These are phyloP conservation scores for Platysteira castanea DNA, from an alignment of 2,113 vertebrate species.

Conservation along the genomic window DNA sequence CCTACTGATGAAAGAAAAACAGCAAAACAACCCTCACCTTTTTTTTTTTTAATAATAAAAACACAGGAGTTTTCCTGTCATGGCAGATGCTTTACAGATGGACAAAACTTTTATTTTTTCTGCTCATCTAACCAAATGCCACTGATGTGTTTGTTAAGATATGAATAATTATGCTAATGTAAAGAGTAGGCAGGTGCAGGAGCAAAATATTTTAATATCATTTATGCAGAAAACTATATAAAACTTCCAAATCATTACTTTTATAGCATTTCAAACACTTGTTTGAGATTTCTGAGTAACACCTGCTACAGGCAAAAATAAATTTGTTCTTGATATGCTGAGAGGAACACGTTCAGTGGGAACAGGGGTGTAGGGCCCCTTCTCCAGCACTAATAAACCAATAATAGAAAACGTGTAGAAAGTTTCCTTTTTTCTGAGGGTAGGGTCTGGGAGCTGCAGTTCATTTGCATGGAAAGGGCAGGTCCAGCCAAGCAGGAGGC, in stretches of 20 bases:
- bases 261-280: conserved; percentile 54
- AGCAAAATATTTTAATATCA: conserved; percentile 69
- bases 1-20: background rate
- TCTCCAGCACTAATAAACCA: background rate
- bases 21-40: background rate
- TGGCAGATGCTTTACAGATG: conserved; percentile 58
- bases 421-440: background rate
- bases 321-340: background rate
- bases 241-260: conserved; percentile 49
- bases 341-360: background rate
- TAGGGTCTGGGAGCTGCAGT: background rate
- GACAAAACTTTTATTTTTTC: conserved; percentile 36
- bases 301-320: conserved; percentile 55
- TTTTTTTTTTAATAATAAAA: background rate
- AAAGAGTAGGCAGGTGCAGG: conserved; percentile 69
- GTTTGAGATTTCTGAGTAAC: conserved; percentile 58
- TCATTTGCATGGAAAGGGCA: background rate
- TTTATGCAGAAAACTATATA: conserved; percentile 61
- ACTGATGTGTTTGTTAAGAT: conserved; percentile 39
- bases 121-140: conserved; percentile 36
- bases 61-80: background rate
- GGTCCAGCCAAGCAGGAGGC: conserved; percentile 23
- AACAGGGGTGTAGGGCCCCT: background rate
- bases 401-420: background rate
- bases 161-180: conserved; percentile 66